phyloP scores from a whole-genome alignment of 2,888 invertebrate genomes.

The Opisthograptis luteolata region DNA sequence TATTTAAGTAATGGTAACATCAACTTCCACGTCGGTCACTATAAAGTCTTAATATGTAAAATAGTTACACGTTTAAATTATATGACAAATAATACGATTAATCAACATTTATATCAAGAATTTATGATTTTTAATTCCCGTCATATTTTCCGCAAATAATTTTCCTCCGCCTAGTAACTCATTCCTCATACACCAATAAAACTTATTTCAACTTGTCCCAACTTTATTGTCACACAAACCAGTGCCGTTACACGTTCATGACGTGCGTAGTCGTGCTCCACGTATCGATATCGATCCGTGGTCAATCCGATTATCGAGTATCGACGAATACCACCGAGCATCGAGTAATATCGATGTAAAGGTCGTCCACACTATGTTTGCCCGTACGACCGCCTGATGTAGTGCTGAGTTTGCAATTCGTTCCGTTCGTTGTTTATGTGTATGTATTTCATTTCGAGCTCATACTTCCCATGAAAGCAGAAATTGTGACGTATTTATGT shows the following conservation, averaged over 20 bases:
- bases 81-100: too few relatives aligned
- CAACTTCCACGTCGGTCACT: too few relatives aligned
- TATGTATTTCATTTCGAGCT: slow-evolving; percentile 48
- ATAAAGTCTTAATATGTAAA: too few relatives aligned
- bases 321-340: slow-evolving; percentile 42
- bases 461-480: slow-evolving; percentile 31
- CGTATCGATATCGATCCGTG: slow-evolving; percentile 7
- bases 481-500: slow-evolving; percentile 41
- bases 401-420: slow-evolving; percentile 64
- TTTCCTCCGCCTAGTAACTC: neutral
- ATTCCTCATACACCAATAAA: neutral
- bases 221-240: neutral
- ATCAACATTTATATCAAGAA: too few relatives aligned
- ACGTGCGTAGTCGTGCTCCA: too few relatives aligned
- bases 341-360: slow-evolving; percentile 52
- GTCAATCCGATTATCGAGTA: slow-evolving; percentile 26
- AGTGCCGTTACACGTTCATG: neutral
- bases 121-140: neutral
- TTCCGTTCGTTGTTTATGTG: slow-evolving; percentile 58
- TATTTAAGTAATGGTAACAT: too few relatives aligned
- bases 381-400: slow-evolving; percentile 59
- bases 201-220: neutral
- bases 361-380: slow-evolving; percentile 52
- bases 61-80: too few relatives aligned
- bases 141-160: neutral